Percentiles rank a stretch among this genome's conserved stretches.
Conservation (phyloP, 2,113 vertebrate genomes). For the Nyctibius bracteatus region DNA sequence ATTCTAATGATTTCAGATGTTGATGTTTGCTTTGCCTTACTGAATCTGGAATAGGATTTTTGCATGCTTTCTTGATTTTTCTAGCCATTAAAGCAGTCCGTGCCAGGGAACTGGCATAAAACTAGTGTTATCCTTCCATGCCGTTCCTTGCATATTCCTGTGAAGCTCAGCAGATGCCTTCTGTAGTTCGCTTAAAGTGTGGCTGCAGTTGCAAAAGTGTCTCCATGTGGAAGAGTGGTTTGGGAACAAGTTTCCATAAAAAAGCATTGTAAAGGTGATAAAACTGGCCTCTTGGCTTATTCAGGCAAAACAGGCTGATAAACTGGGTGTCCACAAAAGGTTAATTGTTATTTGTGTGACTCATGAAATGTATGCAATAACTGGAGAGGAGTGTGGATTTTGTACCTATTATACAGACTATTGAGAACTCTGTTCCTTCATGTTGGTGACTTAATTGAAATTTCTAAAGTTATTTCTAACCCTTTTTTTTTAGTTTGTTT, state of each 20-base stretch:
- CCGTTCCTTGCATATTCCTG: not conserved
- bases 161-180: not conserved
- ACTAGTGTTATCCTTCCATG: not conserved
- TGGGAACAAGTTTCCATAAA: not conserved
- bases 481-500: not conserved
- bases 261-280: not conserved
- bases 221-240: not conserved
- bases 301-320: not conserved
- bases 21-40: constrained; percentile 2
- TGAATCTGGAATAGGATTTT: constrained; percentile 1
- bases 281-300: not conserved
- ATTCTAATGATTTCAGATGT: constrained; percentile 12
- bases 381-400: fast-evolving
- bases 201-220: not conserved
- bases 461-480: not conserved
- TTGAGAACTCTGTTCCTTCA: not conserved
- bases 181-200: not conserved
- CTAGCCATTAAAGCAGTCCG: not conserved
- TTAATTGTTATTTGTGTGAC: not conserved
- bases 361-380: not conserved
- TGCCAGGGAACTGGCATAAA: not conserved
- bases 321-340: not conserved
- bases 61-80: not conserved
- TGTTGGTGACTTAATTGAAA: not conserved
- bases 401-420: not conserved